phyloP scores from a whole-genome alignment of 2,888 invertebrate genomes.

The Sepiola atlantica region DNA sequence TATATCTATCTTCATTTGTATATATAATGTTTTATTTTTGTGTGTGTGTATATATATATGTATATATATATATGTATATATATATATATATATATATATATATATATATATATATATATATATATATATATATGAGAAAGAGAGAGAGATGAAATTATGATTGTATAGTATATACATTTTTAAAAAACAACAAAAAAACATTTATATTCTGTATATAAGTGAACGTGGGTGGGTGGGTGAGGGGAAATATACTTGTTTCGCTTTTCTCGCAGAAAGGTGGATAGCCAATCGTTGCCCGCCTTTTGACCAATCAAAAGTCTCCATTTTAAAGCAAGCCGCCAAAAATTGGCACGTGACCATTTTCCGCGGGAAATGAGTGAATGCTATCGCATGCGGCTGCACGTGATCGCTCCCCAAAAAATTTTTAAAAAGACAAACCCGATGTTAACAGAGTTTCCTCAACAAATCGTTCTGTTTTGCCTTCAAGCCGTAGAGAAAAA shows the following conservation, averaged over 20 bases:
- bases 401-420: neutral
- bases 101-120: neutral
- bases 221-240: neutral
- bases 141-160: neutral
- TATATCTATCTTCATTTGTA: too few species aligned
- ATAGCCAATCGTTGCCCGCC: neutral
- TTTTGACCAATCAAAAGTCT: neutral
- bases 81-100: neutral
- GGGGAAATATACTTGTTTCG: neutral
- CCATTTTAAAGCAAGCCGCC: neutral
- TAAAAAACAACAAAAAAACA: too few species aligned
- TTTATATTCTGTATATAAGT: too few species aligned
- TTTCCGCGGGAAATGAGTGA: constrained; percentile 41
- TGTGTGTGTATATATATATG: neutral
- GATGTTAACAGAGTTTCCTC: neutral
- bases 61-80: neutral
- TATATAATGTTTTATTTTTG: too few species aligned
- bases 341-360: neutral
- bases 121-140: neutral
- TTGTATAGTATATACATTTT: too few species aligned
- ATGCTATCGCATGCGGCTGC: neutral
- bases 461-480: neutral
- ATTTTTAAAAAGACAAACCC: too few species aligned
- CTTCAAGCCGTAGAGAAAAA: neutral
- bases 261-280: neutral